Evolutionary conservation across 2,888 invertebrate genomes (phyloP), one percentile per base, ranked within the genome.

Genomic region (Athalia rosae): DNA sequence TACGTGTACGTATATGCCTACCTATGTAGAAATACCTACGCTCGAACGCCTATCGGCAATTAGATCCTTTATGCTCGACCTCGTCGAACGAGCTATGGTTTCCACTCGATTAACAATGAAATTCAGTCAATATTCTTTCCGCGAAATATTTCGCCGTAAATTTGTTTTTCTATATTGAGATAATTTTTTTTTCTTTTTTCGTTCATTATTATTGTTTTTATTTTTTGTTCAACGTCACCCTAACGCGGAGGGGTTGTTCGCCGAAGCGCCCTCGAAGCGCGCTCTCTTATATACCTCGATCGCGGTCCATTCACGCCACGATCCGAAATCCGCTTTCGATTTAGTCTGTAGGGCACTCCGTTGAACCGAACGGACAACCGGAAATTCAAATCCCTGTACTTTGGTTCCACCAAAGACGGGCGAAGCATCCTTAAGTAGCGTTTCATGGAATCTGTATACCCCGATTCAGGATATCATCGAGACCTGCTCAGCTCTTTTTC

Each of bases 51-150:
- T 74, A 74, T 74, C 74, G 74, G 74, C 62, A 61, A 74, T 74
- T 74, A 74, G 74, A 62, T 74, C 74, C 74, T 74, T 74, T 62
- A 74, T 74, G 74, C 74, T 61, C 48, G 74, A 74, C 74, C 74
- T 74, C 74, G 58, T 50, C 62, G 61, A 74, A 61, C 74, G 48
- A 74, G 53, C 74, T 50, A 74, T 74, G 74, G 61, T 61, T 74
- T 74, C 74, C 74, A 74, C 61, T 74, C 74, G 74, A 62, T 74
- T 74, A 48, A 41, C 61, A 74, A 74, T 74, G 28, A 74, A 74
- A 74, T 74, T 61, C 61, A 56, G 59, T 74, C 74, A 56, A 74
- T 74, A 74, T 74, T 74, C 74, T 45, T 74, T 74, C 50, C 74
- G 48, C 61, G 61, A 45, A 74, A 74, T 7, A n/a, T 28, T 28